phyloP scores from a whole-genome alignment of 2,888 invertebrate genomes.

The Scaptomyza flava region DNA sequence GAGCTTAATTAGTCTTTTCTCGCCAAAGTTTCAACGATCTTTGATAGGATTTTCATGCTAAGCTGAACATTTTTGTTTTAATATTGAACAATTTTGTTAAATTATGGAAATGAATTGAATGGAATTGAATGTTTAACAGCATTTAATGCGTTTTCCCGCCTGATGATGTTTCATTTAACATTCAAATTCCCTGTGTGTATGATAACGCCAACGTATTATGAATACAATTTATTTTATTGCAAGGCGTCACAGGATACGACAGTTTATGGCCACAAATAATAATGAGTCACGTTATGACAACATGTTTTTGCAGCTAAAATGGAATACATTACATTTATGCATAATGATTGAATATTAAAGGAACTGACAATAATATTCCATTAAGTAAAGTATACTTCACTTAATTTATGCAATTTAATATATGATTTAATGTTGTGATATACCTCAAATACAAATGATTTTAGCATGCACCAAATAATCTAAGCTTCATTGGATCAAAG shows the following conservation, averaged over 20 bases:
- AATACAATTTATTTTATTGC: conserved; percentile 44
- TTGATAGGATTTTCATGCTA: neutral
- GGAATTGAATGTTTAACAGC: no score
- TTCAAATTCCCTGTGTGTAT: conserved; percentile 1
- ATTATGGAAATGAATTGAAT: no score
- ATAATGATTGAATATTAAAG: no score
- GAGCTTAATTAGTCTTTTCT: neutral
- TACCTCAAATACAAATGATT: neutral
- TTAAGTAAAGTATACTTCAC: no score
- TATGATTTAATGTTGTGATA: neutral
- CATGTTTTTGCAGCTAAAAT: conserved; percentile 19
- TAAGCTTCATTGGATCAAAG: neutral
- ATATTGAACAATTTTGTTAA: no score
- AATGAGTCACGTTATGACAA: conserved; percentile 55
- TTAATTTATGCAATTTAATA: no score
- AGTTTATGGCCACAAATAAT: conserved; percentile 44
- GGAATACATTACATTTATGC: no score
- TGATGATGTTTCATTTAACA: neutral
- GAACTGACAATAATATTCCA: no score
- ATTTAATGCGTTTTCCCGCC: no score
- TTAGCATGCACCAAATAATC: neutral
- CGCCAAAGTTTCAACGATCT: neutral
- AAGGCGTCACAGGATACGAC: conserved; percentile 42
- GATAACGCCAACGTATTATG: conserved; percentile 6
- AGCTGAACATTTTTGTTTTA: no score